Base-by-base conservation (phyloP, 2,113 vertebrate species). In the Argyrosomus japonicus region DNA sequence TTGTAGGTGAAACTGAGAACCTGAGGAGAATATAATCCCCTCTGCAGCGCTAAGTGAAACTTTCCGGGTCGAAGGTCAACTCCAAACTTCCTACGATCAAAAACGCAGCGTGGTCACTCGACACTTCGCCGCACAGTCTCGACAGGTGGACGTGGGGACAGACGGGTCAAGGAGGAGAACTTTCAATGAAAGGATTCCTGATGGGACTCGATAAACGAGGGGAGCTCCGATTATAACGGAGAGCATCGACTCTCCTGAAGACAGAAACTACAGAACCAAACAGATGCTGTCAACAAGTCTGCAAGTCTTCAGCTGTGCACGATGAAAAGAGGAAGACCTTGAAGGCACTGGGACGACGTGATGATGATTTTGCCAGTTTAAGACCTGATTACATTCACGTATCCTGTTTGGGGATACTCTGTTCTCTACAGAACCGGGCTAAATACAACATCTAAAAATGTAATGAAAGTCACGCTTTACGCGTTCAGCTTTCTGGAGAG, bases 61-160 rank as follows among this genome's bases (percentile, higher is more conserved):
- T 73, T 83, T 70, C 82, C 77, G 3, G 75, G 87, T 75, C 79
- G 3, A 27, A 5, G 83, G 84, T 84, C 74, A 53, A 40, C 25
- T 27, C 61, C 0, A 56, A 80, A 29, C 23, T 27, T 21, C 43
- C 43, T 3, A 4, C 12, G 4, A 82, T 68, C 50, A 61, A 32
- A 82, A 53, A 54, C 79, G 0, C 51, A 0, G 47, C 0, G 32
- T 0, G n/a, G 82, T 74, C 0, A 81, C 76, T 7, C 5, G 69
- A 87, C 29, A 74, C 43, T 4, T 67, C 21, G 3, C 36, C 25
- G 67, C 32, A 6, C 8, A 25, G 51, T 15, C n/a, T 29, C 51
- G 5, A 83, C 83, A 81, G 83, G 85, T 78, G 83, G 76, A 70
- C 23, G n/a, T 23, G 6, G 18, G 1, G 57, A 61, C n/a, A 1